Evolutionary conservation across 2,888 invertebrate species (phyloP).

Genomic region (Cremastinae sp.): DNA sequence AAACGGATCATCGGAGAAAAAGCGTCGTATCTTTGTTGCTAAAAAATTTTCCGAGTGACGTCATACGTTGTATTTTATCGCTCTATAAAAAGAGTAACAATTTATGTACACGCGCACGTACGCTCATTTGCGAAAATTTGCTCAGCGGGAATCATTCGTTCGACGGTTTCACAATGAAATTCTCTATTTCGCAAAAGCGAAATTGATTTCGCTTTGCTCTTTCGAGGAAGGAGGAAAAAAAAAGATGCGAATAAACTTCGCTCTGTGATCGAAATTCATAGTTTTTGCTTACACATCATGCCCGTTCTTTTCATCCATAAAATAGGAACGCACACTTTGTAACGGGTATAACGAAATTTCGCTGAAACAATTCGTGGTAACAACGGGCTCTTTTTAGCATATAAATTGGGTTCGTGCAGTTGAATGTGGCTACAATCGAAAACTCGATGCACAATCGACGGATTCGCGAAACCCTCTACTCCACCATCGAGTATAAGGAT

Average conservation of each 20-base stretch:
- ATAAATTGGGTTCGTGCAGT: slow-evolving; percentile 23
- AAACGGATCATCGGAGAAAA: background rate
- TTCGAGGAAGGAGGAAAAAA: no score
- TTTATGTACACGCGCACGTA: no score
- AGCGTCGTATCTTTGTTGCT: background rate
- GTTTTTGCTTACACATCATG: background rate
- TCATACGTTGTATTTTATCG: background rate
- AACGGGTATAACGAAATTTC: slow-evolving; percentile 7
- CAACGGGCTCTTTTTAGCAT: slow-evolving; percentile 2
- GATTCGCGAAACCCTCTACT: slow-evolving; percentile 2
- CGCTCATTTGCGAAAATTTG: no score
- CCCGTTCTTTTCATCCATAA: background rate
- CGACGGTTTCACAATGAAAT: no score
- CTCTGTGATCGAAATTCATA: background rate
- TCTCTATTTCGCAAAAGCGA: no score
- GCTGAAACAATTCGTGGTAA: slow-evolving; percentile 13
- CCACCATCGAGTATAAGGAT: slow-evolving; percentile 3
- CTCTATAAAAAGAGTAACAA: background rate
- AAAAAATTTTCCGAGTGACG: background rate
- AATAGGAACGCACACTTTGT: slow-evolving; percentile 9
- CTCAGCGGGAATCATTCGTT: no score
- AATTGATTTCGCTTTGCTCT: no score
- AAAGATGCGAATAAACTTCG: no score
- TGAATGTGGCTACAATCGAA: slow-evolving; percentile 24
- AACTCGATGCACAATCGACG: slow-evolving; percentile 7